Percentiles rank a stretch among this genome's conserved stretches.
phyloP scores from a whole-genome alignment of 1,140 invertebrate genomes.

The Ruditapes philippinarum region DNA sequence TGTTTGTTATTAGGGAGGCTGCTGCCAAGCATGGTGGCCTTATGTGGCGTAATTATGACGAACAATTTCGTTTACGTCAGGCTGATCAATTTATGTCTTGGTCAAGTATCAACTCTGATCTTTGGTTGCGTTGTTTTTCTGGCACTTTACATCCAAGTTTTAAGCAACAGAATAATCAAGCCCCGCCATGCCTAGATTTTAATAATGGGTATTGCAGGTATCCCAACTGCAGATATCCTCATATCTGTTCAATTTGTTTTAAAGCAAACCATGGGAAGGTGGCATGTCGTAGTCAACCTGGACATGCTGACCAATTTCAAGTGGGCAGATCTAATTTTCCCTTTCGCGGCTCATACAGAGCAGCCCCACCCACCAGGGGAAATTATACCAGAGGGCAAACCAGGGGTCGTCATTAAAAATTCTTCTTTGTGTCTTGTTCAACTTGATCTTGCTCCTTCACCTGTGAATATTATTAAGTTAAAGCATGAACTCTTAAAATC shows the following conservation, averaged over 20 bases:
- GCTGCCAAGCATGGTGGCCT: not conserved
- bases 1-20: slow-evolving; percentile 32
- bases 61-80: slow-evolving; percentile 15
- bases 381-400: not conserved
- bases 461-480: not conserved
- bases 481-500: not conserved
- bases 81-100: not conserved
- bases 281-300: not conserved
- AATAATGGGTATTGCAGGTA: not conserved
- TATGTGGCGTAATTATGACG: slow-evolving; percentile 23
- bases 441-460: not conserved
- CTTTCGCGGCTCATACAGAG: not conserved
- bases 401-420: not conserved
- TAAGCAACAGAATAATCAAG: not conserved
- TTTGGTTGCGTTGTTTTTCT: slow-evolving; percentile 24
- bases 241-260: not conserved
- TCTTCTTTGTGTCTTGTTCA: not conserved
- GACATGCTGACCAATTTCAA: not conserved
- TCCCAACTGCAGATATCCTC: not conserved
- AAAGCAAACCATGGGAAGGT: not conserved
- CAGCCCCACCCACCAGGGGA: not conserved
- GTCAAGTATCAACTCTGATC: slow-evolving; percentile 3
- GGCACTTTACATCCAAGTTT: not conserved
- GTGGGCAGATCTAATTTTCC: not conserved
- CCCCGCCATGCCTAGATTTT: not conserved